phyloP scores from a whole-genome alignment of 64 coral and sea anemone species.

The Porites australiensis region DNA sequence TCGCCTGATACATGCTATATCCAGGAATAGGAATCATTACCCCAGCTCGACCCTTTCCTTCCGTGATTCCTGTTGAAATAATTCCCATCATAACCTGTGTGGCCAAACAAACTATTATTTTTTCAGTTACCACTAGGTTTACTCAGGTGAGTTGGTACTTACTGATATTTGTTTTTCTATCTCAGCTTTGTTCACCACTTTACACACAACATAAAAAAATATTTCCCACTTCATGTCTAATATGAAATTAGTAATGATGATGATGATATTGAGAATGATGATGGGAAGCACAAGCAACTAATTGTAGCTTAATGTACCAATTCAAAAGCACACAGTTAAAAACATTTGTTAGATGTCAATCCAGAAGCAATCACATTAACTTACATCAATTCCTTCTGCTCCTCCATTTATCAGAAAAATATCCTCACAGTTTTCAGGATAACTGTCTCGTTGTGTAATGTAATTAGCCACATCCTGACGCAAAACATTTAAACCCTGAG shows the following conservation, averaged over 20 bases:
- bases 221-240: too few species aligned
- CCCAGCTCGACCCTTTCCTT: constrained; percentile 48
- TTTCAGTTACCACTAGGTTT: too few species aligned
- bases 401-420: constrained; percentile 66
- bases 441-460: constrained; percentile 53
- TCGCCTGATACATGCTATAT: constrained; percentile 59
- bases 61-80: constrained; percentile 6
- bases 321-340: too few species aligned
- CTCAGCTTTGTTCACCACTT: too few species aligned
- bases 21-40: constrained; percentile 41
- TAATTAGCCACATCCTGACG: constrained; percentile 56
- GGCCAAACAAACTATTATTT: too few species aligned
- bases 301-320: too few species aligned
- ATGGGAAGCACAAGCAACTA: neutral
- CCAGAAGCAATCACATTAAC: neutral
- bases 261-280: too few species aligned
- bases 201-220: too few species aligned
- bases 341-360: too few species aligned
- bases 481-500: constrained; percentile 42
- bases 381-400: constrained; percentile 63
- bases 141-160: too few species aligned
- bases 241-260: too few species aligned
- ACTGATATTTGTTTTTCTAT: too few species aligned
- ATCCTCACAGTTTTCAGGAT: constrained; percentile 18
- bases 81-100: constrained; percentile 41